Conservation (phyloP, 2,888 invertebrate genomes). For the Oasisia sp. region DNA sequence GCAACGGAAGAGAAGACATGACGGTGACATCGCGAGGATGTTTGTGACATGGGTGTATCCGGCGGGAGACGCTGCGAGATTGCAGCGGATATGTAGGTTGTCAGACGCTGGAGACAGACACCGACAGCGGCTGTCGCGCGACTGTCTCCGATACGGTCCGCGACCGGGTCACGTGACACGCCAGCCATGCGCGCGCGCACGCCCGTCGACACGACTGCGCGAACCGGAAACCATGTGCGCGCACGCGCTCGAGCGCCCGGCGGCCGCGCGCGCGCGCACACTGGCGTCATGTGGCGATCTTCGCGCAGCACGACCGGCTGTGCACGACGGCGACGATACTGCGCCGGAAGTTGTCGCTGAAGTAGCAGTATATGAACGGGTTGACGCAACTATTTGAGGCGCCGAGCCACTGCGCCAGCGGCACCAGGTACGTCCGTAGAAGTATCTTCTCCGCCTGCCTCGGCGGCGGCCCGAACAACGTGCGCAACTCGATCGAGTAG, state of each 20-base stretch:
- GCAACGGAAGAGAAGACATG: not conserved
- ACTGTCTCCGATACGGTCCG: not conserved
- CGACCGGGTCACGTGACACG: not conserved
- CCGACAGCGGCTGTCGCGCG: not conserved
- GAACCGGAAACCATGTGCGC: not conserved
- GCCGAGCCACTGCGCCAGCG: conserved; percentile 38
- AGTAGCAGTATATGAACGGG: conserved; percentile 40
- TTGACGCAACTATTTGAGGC: conserved; percentile 39
- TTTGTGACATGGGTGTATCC: not conserved
- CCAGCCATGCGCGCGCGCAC: not conserved
- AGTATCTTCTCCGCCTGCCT: conserved; percentile 28
- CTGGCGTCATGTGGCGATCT: conserved; percentile 23
- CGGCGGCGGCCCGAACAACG: conserved; percentile 36
- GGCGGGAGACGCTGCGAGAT: not conserved
- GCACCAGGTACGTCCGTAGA: conserved; percentile 27
- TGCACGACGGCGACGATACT: conserved; percentile 72
- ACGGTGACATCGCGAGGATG: not conserved
- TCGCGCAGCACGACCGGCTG: conserved; percentile 30
- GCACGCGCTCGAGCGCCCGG: not conserved
- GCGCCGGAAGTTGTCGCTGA: conserved; percentile 87
- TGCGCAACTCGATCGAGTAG: conserved; percentile 34
- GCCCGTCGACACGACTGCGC: not conserved
- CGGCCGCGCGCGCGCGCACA: not conserved
- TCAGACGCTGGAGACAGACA: not conserved
- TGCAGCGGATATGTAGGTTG: not conserved